Evolutionary conservation across 2,113 vertebrate genomes (phyloP).

Genomic region (Agelaius phoeniceus): DNA sequence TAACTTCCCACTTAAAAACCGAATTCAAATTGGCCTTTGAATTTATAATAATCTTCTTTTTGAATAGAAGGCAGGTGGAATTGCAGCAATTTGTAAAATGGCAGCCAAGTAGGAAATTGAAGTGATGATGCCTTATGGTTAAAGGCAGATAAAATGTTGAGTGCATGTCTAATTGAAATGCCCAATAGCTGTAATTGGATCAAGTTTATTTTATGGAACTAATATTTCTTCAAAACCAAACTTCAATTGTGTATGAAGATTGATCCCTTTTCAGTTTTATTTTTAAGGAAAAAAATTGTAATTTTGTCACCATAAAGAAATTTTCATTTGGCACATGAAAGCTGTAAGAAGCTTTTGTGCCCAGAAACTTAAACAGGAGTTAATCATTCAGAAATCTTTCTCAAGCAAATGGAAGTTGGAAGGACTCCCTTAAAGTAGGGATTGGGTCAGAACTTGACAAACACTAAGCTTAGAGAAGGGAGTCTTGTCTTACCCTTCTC

Average conservation of each 20-base stretch:
- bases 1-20: not conserved
- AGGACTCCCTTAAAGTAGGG: not conserved
- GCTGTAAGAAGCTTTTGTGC: not conserved
- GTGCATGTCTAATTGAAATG: not conserved
- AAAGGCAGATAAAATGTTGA: constrained; percentile 5
- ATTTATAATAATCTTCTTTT: not conserved
- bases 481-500: not conserved
- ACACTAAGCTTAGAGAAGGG: not conserved
- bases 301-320: not conserved
- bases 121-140: not conserved
- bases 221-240: not conserved
- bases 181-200: not conserved
- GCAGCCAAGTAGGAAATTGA: not conserved
- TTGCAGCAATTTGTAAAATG: constrained; percentile 34
- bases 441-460: not conserved
- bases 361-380: not conserved
- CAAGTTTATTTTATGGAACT: not conserved
- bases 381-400: not conserved
- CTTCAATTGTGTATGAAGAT: not conserved
- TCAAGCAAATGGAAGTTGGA: not conserved
- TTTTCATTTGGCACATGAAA: not conserved
- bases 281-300: not conserved
- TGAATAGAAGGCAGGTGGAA: not conserved
- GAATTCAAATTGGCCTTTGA: not conserved
- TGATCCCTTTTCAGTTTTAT: not conserved